Evolutionary conservation across 37 sponge, comb jelly and placozoan genomes (phyloP), one percentile per base, ranked within the genome.

Genomic region (Trichoplax adhaerens): DNA sequence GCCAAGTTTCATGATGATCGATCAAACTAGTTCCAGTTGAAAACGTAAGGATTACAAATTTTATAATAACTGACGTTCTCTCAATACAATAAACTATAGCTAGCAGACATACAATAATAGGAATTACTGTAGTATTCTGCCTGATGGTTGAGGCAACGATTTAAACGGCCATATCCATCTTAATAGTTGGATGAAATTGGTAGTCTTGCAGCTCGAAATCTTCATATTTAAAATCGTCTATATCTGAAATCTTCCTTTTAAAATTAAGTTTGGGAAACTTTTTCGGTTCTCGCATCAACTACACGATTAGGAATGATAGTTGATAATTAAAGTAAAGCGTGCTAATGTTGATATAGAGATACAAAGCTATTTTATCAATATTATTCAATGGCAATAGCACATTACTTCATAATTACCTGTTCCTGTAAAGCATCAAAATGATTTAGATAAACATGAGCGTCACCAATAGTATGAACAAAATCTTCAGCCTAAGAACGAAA

Each of bases 141-240:
- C 29, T 29, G 29, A 29, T 29, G 29, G 29, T 29, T 29, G 29
- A 29, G 29, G 29, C 29, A 29, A 29, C 29, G 29, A 29, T 29
- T 29, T 29, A 91, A 10, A 94, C 91, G 47, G 91, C 87, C 91
- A 94, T 90, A n/a, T 87, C 84, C 96, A 94, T 94, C 5, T 70
- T 62, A 55, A 94, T 90, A 53, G 80, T 83, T 1, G 91, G 91
- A 76, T 94, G 88, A 2, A 80, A 82, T 53, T 90, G 68, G 78
- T 94, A 94, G 58, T 79, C 83, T 48, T 71, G 58, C 7, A 94
- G 58, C 7, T 55, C 62, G 66, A 94, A 91, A 64, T 94, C 96
- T 3, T 87, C 86, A 53, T 76, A 84, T 60, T 72, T 76, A 72
- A 94, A 94, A 55, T 89, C 85, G 53, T 94, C 90, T 66, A 94